These are phyloP conservation scores for Beaufortia kweichowensis DNA, from an alignment of 2,113 vertebrate genomes.

Conservation along the genomic window DNA sequence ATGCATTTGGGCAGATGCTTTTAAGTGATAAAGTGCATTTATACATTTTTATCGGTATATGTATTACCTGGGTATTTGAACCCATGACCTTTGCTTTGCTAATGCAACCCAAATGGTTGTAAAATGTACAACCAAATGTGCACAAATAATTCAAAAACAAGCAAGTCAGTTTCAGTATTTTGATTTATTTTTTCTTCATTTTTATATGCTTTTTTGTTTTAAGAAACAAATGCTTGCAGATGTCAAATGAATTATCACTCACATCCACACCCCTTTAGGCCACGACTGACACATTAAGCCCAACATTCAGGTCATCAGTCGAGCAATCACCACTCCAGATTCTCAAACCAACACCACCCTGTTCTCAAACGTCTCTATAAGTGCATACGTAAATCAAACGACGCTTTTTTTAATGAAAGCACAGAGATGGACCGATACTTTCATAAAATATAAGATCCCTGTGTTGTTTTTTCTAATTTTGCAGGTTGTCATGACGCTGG, in stretches of 20 bases:
- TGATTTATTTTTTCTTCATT: constrained; percentile 68
- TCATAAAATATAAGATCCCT: constrained; percentile 69
- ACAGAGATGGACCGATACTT: constrained; percentile 70
- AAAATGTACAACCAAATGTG: too few relatives aligned
- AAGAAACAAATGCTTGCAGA: constrained; percentile 81
- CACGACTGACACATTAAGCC: background rate
- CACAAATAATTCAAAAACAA: constrained; percentile 14
- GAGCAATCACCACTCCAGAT: constrained; percentile 67
- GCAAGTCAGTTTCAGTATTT: constrained; percentile 31
- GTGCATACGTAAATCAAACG: constrained; percentile 74
- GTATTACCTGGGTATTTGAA: too few relatives aligned
- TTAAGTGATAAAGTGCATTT: too few relatives aligned
- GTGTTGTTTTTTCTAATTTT: constrained; percentile 62
- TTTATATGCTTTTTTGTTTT: constrained; percentile 67
- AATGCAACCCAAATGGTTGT: too few relatives aligned
- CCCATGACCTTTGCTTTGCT: too few relatives aligned
- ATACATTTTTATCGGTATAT: too few relatives aligned
- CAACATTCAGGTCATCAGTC: constrained; percentile 34
- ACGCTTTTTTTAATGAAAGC: constrained; percentile 65
- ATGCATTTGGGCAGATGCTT: too few relatives aligned
- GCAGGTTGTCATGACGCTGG: constrained; percentile 56
- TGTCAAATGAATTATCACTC: constrained; percentile 78
- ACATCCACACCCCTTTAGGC: constrained; percentile 45
- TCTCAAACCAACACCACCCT: constrained; percentile 64
- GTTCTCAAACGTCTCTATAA: constrained; percentile 73